Evolutionary conservation across 2,888 invertebrate genomes (phyloP).

Genomic region (Dysmachus trigonus): DNA sequence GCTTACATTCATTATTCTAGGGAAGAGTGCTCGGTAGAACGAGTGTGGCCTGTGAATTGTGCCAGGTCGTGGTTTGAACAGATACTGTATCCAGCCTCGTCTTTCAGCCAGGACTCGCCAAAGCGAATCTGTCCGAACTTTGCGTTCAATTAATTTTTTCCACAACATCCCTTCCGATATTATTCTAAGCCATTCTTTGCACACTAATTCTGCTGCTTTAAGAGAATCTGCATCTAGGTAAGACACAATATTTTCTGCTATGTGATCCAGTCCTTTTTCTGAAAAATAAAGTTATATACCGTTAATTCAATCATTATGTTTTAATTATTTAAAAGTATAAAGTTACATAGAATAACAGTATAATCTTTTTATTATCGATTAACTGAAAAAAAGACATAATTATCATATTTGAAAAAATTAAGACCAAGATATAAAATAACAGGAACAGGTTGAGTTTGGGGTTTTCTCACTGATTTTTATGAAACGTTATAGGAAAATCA

Average conservation of each 20-base stretch:
- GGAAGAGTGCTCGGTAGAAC: conserved; percentile 95
- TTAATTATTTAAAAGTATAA: not conserved
- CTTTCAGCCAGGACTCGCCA: conserved; percentile 97
- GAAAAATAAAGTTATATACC: conserved; percentile 51
- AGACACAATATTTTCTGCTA: conserved; percentile 96
- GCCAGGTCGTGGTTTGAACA: conserved; percentile 95
- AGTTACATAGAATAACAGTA: no score
- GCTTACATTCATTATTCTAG: conserved; percentile 81
- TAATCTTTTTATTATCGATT: no score
- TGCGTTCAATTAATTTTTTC: conserved; percentile 98
- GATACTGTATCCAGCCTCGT: conserved; percentile 94
- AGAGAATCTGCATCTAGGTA: conserved; percentile 96
- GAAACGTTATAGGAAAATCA: no score
- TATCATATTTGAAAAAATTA: no score
- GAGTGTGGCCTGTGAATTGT: conserved; percentile 91
- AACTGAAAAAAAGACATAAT: no score
- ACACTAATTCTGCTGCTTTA: conserved; percentile 94
- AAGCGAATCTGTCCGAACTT: conserved; percentile 93
- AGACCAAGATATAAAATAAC: no score
- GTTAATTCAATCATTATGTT: not conserved
- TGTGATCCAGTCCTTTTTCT: conserved; percentile 97
- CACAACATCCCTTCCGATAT: conserved; percentile 98
- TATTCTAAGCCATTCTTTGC: conserved; percentile 96
- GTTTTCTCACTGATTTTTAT: no score
- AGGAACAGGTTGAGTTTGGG: no score